Conservation (phyloP, 2,113 vertebrate genomes). For the Danionella cerebrum region DNA sequence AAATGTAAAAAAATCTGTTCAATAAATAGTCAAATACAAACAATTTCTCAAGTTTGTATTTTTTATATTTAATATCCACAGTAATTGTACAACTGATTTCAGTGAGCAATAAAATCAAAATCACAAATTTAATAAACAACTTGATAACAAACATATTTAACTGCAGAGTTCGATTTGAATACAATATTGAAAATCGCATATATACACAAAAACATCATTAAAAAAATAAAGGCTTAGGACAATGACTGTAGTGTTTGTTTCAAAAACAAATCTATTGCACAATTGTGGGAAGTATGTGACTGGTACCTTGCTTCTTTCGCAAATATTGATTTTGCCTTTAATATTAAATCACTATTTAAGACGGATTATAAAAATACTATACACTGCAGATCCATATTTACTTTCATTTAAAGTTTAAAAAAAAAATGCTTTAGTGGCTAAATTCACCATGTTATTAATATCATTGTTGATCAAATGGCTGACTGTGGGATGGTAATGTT, state of each 20-base stretch:
- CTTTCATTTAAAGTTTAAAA: neutral
- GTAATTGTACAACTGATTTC: neutral
- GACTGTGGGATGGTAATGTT: constrained; percentile 60
- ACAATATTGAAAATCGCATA: neutral
- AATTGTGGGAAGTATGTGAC: neutral
- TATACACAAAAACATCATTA: neutral
- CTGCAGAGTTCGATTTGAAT: no score
- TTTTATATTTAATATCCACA: neutral
- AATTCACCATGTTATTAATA: neutral
- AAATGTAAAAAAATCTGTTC: no score
- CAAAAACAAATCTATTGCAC: neutral
- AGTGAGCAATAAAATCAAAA: neutral
- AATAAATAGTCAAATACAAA: neutral
- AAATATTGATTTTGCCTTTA: neutral
- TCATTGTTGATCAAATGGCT: neutral
- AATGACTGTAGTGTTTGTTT: neutral
- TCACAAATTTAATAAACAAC: no score
- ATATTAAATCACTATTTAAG: neutral
- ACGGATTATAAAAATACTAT: no score
- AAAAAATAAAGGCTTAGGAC: neutral
- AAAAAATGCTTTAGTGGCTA: no score
- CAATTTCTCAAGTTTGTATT: neutral
- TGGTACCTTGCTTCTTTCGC: neutral
- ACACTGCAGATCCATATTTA: neutral
- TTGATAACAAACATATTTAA: no score